Conservation (phyloP, 2,113 vertebrate species). For the Pogonocichla stellata region DNA sequence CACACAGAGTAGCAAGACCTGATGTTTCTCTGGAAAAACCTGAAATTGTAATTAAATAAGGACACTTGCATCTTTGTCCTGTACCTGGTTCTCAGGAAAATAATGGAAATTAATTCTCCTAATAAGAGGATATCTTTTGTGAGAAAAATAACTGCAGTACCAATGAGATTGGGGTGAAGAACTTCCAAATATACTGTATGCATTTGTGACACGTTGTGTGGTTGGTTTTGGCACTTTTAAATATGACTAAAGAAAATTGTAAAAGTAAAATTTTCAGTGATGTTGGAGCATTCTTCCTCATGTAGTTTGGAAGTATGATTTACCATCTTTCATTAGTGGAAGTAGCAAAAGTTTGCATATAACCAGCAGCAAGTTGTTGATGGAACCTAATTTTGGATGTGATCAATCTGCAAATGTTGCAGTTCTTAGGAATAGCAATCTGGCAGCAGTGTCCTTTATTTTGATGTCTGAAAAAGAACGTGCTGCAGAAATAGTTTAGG, state of each 20-base stretch:
- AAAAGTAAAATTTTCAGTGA: background rate
- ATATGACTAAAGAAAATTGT: background rate
- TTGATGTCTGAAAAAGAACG: background rate
- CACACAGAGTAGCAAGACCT: background rate
- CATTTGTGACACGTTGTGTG: background rate
- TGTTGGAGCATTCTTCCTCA: background rate
- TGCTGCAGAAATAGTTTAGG: background rate
- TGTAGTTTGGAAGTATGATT: background rate
- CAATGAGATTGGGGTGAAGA: background rate
- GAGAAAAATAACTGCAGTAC: background rate
- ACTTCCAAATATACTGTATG: background rate
- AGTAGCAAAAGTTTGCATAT: background rate
- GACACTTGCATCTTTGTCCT: background rate
- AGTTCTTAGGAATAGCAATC: background rate
- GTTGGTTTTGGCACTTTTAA: background rate
- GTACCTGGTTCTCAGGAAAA: background rate
- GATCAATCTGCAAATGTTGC: background rate
- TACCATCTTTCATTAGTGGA: background rate
- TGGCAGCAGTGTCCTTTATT: background rate
- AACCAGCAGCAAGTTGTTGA: background rate
- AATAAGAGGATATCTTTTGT: background rate
- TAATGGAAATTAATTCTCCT: background rate
- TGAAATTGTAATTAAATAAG: background rate
- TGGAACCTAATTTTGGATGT: background rate
- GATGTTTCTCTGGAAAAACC: background rate